Base-by-base conservation (phyloP, 2,113 vertebrate species). In the Toxotes chatareus region DNA sequence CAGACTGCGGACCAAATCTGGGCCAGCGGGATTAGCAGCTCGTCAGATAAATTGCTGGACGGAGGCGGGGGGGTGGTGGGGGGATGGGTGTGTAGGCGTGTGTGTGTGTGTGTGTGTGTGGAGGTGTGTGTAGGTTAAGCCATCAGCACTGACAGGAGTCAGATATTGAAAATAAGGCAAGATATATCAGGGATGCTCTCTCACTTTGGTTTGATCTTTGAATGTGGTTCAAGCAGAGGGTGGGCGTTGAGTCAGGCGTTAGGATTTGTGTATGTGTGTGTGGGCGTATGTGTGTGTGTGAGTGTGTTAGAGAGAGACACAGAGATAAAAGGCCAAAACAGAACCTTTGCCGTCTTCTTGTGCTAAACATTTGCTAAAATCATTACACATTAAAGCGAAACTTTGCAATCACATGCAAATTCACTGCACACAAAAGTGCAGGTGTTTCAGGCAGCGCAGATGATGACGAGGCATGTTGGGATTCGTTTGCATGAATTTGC, bases 11-110 rank as follows among this genome's bases (percentile, higher is more conserved):
- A 63, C 72, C 79, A 91, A 92, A 94, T 94, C 93, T 94, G 92
- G 93, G 93, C 87, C 93, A 94, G 83, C 49, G 44, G 92, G 93
- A 93, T 94, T 93, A 94, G 80, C 56, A 34, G 80, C 89, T 89
- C 68, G 88, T 86, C 69, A 78, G 89, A 93, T 93, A 91, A 92
- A 93, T 91, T 89, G 88, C 61, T 78, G 79, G 70, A 73, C 1
- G 55, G 79, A 64, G 79, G 81, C 62, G 69, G 72, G 27, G 81
- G 65, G 69, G 72, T 1, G 59, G 79, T 59, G 76, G 81, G 65
- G 63, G 73, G 65, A 42, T 40, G 73, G 56, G 63, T 57, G 79
- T 49, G 73, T 42, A 13, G 13, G 73, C 5, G 73, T 57, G 38
- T 27, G 19, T 44, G 57, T 13, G 44, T 40, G 51, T 59, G 71